These are phyloP conservation scores for Brachymystax lenok DNA, from an alignment of 2,797 vertebrate species.

Conservation along the genomic window DNA sequence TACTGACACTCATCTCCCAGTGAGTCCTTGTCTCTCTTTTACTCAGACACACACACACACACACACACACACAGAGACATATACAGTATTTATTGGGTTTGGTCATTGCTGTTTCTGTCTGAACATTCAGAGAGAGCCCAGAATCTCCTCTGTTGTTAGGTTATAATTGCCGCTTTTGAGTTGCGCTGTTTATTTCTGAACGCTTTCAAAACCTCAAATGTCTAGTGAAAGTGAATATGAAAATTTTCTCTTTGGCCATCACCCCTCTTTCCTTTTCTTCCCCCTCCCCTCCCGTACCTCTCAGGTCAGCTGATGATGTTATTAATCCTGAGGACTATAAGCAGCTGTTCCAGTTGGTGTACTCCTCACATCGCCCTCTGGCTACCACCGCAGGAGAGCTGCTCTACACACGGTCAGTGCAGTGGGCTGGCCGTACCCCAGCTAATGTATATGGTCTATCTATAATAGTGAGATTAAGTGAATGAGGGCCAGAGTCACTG, in stretches of 20 bases:
- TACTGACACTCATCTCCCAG: conserved; percentile 87
- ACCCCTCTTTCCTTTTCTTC: neutral
- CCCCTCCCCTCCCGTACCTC: conserved; percentile 22
- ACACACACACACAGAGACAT: too few species aligned
- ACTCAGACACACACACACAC: neutral
- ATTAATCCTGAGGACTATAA: conserved; percentile 81
- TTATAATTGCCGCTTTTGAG: too few species aligned
- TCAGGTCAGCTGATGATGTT: conserved; percentile 81
- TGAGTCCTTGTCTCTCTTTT: conserved; percentile 65
- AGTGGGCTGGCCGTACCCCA: neutral
- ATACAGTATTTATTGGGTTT: too few species aligned
- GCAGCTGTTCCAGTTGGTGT: conserved; percentile 85
- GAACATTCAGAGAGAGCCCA: too few species aligned
- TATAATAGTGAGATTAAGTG: neutral
- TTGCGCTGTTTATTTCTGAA: neutral
- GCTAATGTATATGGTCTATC: too few species aligned
- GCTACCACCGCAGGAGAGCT: conserved; percentile 87
- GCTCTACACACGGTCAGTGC: conserved; percentile 82
- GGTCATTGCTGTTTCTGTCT: too few species aligned
- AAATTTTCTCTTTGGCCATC: neutral
- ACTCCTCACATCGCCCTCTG: conserved; percentile 85
- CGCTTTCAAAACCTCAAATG: neutral
- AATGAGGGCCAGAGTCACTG: neutral
- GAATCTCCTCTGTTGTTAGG: too few species aligned
- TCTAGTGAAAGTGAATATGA: neutral